phyloP scores from a whole-genome alignment of 2,888 invertebrate genomes.

The Cerceris rybyensis region DNA sequence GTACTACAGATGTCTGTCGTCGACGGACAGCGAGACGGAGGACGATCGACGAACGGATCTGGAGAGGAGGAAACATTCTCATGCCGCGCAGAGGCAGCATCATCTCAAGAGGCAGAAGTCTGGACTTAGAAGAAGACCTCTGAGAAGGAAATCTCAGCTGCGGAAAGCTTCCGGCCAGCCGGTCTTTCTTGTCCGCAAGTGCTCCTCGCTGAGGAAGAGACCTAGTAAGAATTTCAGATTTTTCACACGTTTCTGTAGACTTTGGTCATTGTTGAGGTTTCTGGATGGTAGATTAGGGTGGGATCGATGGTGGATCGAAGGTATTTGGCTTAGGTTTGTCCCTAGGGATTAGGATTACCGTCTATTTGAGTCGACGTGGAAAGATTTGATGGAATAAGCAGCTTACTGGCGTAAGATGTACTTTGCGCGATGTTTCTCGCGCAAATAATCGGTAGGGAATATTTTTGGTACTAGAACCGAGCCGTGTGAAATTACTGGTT shows the following conservation, averaged over 20 bases:
- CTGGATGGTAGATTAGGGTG: no score
- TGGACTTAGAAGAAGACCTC: constrained; percentile 73
- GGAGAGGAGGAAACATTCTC: constrained; percentile 43
- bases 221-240: constrained; percentile 75
- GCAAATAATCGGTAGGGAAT: no score
- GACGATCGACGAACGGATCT: constrained; percentile 33
- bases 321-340: no score
- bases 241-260: not conserved
- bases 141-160: constrained; percentile 78
- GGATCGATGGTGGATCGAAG: no score
- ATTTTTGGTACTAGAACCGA: no score
- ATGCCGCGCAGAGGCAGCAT: constrained; percentile 51
- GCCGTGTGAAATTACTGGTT: no score
- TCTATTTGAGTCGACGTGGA: no score
- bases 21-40: constrained; percentile 75
- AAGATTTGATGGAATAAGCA: no score
- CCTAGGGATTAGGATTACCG: no score
- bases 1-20: constrained; percentile 70
- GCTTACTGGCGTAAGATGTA: no score
- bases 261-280: not conserved
- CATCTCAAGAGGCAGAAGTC: constrained; percentile 62
- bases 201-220: constrained; percentile 78
- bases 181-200: constrained; percentile 78
- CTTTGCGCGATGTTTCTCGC: no score
- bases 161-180: constrained; percentile 75